Percentiles rank a stretch among this genome's conserved stretches.
phyloP scores from a whole-genome alignment of 2,797 vertebrate species.

The Coccyzus lansbergi region DNA sequence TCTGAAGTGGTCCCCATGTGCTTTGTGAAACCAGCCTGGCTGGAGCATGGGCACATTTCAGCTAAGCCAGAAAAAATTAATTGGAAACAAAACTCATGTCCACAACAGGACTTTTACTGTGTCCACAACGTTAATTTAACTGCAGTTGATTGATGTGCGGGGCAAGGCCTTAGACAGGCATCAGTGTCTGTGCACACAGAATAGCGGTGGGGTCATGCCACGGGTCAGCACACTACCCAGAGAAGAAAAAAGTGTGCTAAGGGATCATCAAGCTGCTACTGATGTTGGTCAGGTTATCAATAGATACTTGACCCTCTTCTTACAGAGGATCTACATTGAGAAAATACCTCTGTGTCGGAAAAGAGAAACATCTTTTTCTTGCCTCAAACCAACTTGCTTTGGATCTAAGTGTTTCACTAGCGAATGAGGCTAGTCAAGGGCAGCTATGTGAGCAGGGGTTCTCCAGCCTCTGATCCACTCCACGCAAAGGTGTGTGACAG shows the following conservation, averaged over 20 bases:
- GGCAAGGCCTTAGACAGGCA: background rate
- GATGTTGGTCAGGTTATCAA: background rate
- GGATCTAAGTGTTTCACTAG: background rate
- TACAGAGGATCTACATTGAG: background rate
- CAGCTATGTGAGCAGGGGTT: background rate
- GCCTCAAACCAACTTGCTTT: background rate
- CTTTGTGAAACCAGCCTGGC: background rate
- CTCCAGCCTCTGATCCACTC: background rate
- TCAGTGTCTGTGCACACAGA: background rate
- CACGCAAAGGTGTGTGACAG: background rate
- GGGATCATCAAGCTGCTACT: background rate
- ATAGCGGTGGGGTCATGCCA: background rate
- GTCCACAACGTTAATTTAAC: background rate
- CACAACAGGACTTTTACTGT: background rate
- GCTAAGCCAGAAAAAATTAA: background rate
- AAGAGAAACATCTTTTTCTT: slow-evolving; percentile 11
- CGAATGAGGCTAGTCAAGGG: background rate
- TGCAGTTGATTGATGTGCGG: background rate
- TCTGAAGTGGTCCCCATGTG: fast-evolving
- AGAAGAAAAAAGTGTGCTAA: background rate
- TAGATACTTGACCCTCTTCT: background rate
- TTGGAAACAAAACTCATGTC: background rate
- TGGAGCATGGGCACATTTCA: fast-evolving
- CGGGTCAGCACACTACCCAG: background rate
- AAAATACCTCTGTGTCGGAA: background rate